Base-by-base conservation (phyloP, 1,140 invertebrate species). In the Drosophila aff. region DNA sequence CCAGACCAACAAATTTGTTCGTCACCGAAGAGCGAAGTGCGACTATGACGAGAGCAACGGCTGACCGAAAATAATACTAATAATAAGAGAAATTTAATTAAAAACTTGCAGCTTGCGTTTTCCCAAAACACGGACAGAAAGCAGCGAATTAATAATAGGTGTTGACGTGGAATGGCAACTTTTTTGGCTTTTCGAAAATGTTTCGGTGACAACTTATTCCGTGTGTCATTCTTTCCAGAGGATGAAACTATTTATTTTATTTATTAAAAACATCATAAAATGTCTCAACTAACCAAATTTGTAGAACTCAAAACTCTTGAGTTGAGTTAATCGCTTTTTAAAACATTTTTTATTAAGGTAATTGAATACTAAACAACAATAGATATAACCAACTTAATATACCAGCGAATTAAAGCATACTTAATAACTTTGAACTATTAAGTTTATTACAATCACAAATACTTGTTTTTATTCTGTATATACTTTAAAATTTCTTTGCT, bases 51-150 rank as follows among this genome's bases (percentile, higher is more conserved):
- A 69, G 55, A 73, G 67, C 46, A 68, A 44, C 36, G 47, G 62
- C 36, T 65, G 73, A 21, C 44, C 60, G 23, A 76, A 77, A 77
- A 73, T 60, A 59, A 36, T 44, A 43, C 68, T 77, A 77, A 78
- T 61, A 78, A 77, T 78, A 78, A 78, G 50, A 62, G 38, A 43
- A 75, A 55, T 75, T 75, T 75, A 75, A 75, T 75, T 75, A 75
- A 75, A 75, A 75, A 75, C 71, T 64, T 75, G 28, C n/a, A 55
- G 41, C 31, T 21, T 43, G 74, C 44, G 69, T 72, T 73, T 60
- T 4, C 10, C 36, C 23, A 21, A 33, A 71, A 49, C 66, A 60
- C 16, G 44, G 13, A 38, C 46, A 47, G 67, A 46, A 73, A 61
- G 40, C 67, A 33, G 18, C 3, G 69, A 73, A 73, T 73, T 73